phyloP scores from a whole-genome alignment of 2,797 vertebrate genomes.

The Peromyscus melanophrys region DNA sequence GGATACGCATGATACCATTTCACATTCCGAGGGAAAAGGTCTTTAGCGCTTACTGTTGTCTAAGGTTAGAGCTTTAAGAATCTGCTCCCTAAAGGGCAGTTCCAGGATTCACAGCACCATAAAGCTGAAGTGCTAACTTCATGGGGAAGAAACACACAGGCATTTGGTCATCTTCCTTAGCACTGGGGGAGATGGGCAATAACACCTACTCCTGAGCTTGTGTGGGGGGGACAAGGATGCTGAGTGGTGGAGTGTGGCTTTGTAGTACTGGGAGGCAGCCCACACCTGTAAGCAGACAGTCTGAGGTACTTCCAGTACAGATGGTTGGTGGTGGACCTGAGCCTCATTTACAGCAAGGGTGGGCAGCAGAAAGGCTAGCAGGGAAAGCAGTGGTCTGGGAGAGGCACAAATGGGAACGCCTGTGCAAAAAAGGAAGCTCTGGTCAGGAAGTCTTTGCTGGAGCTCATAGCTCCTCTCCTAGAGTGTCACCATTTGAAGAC shows the following conservation, averaged over 20 bases:
- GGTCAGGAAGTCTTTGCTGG: slow-evolving; percentile 2
- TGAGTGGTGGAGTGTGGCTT: not conserved
- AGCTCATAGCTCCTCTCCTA: not conserved
- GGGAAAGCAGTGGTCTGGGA: not conserved
- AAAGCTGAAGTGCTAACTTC: not conserved
- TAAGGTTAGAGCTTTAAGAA: slow-evolving; percentile 37
- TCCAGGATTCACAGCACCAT: not conserved
- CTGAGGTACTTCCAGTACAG: not conserved
- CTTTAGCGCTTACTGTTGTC: not conserved
- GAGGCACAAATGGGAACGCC: not conserved
- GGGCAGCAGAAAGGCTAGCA: not conserved
- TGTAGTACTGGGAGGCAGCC: not conserved
- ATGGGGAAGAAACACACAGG: not conserved
- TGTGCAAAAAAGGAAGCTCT: not conserved
- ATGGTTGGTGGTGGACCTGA: not conserved
- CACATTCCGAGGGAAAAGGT: not conserved
- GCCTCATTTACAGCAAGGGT: not conserved
- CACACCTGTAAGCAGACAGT: not conserved
- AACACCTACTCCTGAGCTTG: not conserved
- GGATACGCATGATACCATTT: not conserved
- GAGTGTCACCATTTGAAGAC: not conserved
- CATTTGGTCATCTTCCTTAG: slow-evolving; percentile 10
- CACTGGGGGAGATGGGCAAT: not conserved
- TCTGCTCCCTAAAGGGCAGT: not conserved
- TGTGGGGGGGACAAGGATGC: not conserved